Evolutionary conservation across 2,113 vertebrate species (phyloP), one percentile per base, ranked within the genome.

Genomic region (Panthera leo): DNA sequence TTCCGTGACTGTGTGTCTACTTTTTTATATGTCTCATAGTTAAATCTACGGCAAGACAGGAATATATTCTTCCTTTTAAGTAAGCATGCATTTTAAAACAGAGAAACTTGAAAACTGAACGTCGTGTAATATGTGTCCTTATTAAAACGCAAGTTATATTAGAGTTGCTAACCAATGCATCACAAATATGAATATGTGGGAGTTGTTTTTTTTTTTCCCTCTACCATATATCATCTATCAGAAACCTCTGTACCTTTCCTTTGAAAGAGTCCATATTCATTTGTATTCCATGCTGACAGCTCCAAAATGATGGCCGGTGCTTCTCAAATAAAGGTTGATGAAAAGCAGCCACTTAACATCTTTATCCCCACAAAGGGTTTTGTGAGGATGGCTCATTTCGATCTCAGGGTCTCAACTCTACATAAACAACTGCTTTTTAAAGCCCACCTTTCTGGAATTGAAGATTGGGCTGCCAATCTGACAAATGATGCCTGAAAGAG

Each of bases 401-500:
- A 96, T 98, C 92, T 98, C 95, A 95, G 95, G 95, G 95, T 95
- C 87, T 98, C 96, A 48, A 91, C 96, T 94, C 97, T 96, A 98
- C 98, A 98, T 87, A 97, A 98, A 98, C 96, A 97, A 97, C 96
- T 91, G 83, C 96, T 96, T 91, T 95, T 96, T 87, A 96, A 97
- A 98, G 89, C 97, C 98, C 95, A 97, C 97, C 92, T 97, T 97
- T 96, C 98, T 97, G 94, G 92, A 95, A 91, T 29, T 93, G 96
- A 88, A 97, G 97, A 98, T 83, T 48, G 97, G 94, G 89, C 98
- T 96, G 89, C 97, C 97, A 97, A 97, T 87, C 97, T 98, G 98
- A 99, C 98, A 98, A 98, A 98, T 97, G 98, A 97, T 98, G 98
- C 98, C 98, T 94, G 11, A 98, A 98, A 97, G 97, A 98, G 98